Percentiles rank a stretch among this genome's conserved stretches.
These are phyloP conservation scores for Nomada ruficornis DNA, from an alignment of 2,888 invertebrate genomes.

Conservation along the genomic window DNA sequence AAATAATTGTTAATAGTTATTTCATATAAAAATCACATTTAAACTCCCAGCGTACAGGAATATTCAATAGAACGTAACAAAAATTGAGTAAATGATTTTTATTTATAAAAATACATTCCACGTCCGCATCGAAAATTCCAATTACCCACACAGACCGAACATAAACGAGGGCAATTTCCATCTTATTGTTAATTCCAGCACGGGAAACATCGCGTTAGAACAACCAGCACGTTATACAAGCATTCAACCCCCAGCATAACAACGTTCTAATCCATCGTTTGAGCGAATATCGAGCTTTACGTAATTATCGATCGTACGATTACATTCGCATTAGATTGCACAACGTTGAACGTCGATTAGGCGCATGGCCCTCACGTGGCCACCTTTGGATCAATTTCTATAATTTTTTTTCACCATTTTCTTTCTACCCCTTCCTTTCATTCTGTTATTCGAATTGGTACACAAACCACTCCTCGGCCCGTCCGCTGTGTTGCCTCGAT, in stretches of 20 bases:
- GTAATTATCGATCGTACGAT: conserved; percentile 53
- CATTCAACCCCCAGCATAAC: neutral
- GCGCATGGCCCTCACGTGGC: conserved; percentile 20
- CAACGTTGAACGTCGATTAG: conserved; percentile 48
- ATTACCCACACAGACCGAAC: neutral
- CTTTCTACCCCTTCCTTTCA: neutral
- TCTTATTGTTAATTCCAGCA: neutral
- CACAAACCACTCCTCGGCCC: conserved; percentile 36
- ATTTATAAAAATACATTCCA: too few species aligned
- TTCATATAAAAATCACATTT: too few species aligned
- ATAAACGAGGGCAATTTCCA: neutral
- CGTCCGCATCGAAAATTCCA: neutral
- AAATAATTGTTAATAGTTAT: too few species aligned
- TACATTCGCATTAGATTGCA: conserved; percentile 50
- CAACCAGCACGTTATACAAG: neutral
- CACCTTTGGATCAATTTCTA: conserved; percentile 34
- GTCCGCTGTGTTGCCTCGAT: conserved; percentile 40
- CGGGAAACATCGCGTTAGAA: neutral
- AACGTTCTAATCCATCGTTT: conserved; percentile 23
- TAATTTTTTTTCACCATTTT: conserved; percentile 15
- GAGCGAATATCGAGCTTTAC: conserved; percentile 51
- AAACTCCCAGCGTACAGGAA: too few species aligned
- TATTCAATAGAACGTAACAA: too few species aligned
- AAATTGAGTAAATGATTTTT: too few species aligned
- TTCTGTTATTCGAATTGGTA: conserved; percentile 10